A percentile compares a stretch with the other conserved stretches of the same genome.
Evolutionary conservation across 2,888 invertebrate species (phyloP).

Genomic region (Hemithea aestivaria): DNA sequence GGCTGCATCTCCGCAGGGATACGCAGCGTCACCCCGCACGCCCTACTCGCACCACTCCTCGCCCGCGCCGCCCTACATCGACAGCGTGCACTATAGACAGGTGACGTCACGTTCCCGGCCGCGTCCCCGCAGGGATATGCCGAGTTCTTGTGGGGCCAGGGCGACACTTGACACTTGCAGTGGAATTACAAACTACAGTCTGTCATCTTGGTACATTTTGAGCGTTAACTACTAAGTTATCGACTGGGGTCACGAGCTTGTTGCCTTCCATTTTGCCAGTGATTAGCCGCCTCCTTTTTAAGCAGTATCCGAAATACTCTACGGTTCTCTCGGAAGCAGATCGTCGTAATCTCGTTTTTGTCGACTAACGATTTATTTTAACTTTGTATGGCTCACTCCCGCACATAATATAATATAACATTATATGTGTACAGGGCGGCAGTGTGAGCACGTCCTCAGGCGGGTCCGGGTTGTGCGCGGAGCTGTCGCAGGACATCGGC

Average conservation of each 20-base stretch:
- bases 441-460: constrained; percentile 36
- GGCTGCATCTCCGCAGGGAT: constrained; percentile 56
- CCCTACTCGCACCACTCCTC: constrained; percentile 71
- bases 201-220: no score
- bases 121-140: constrained; percentile 62
- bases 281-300: no score
- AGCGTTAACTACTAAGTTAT: no score
- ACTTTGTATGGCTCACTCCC: no score
- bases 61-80: constrained; percentile 52
- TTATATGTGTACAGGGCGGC: constrained; percentile 33
- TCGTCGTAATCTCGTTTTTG: no score
- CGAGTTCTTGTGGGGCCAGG: constrained; percentile 35
- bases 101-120: constrained; percentile 45
- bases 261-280: no score
- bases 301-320: no score
- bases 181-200: no score
- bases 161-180: constrained; percentile 6
- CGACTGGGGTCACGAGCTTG: no score
- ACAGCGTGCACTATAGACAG: constrained; percentile 27
- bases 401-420: constrained; percentile 11
- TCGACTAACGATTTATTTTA: no score
- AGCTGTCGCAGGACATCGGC: constrained; percentile 87
- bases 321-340: no score
- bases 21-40: constrained; percentile 69
- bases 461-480: constrained; percentile 78